These are phyloP conservation scores for Periophthalmus magnuspinnatus DNA, from an alignment of 2,797 vertebrate species.

Conservation along the genomic window DNA sequence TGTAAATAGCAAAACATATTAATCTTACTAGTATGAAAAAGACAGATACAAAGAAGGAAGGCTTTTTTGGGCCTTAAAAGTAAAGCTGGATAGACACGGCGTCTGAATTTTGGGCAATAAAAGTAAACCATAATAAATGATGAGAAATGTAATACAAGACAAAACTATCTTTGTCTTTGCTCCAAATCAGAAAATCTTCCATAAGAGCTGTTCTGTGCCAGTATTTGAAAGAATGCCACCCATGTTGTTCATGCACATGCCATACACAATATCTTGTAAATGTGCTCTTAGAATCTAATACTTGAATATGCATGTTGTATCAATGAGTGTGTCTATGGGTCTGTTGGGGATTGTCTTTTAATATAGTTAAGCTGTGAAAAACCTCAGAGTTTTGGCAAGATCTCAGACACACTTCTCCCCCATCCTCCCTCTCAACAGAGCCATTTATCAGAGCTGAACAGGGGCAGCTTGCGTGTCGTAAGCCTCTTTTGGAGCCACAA, in stretches of 20 bases:
- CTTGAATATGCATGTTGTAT: conserved; percentile 38
- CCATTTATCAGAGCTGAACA: conserved; percentile 74
- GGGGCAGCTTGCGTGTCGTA: conserved; percentile 73
- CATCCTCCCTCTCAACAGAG: conserved; percentile 63
- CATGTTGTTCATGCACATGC: conserved; percentile 30
- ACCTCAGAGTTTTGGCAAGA: conserved; percentile 71
- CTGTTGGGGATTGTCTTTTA: conserved; percentile 67
- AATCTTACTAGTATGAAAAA: not conserved
- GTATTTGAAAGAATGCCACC: conserved; percentile 54
- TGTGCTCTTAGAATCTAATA: conserved; percentile 39
- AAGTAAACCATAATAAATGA: conserved; percentile 50
- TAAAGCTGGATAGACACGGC: not conserved
- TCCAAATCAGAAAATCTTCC: conserved; percentile 15
- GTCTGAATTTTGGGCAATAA: not conserved
- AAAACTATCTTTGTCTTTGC: conserved; percentile 35
- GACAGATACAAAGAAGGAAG: not conserved
- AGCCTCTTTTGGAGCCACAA: conserved; percentile 77
- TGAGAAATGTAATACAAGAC: conserved; percentile 26
- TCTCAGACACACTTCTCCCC: conserved; percentile 68
- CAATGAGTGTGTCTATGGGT: conserved; percentile 36
- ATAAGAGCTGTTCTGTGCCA: conserved; percentile 49
- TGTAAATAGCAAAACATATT: not conserved
- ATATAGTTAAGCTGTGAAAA: conserved; percentile 78
- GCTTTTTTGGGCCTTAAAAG: not conserved
- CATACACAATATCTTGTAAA: conserved; percentile 24